Evolutionary conservation across 2,113 vertebrate genomes (phyloP).

Genomic region (Pleuronectes platessa): DNA sequence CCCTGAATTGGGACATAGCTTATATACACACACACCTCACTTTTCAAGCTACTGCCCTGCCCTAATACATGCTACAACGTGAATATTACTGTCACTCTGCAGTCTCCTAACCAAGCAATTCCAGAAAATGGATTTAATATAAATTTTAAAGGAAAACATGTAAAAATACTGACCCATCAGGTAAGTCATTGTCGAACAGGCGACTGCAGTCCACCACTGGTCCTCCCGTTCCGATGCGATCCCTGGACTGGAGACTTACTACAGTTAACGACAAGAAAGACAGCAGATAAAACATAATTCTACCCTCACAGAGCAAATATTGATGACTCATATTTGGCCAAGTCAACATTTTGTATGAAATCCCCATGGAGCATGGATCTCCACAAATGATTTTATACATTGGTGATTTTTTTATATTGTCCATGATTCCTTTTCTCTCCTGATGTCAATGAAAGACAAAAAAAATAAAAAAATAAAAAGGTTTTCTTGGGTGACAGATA

Average conservation of each 20-base stretch:
- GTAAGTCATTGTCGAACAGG: constrained; percentile 95
- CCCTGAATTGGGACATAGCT: too few species aligned
- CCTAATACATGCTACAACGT: too few species aligned
- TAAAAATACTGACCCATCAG: constrained; percentile 89
- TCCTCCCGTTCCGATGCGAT: constrained; percentile 93
- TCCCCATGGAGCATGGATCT: not conserved
- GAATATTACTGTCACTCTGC: too few species aligned
- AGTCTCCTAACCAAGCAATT: not conserved
- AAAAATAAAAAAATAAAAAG: not conserved
- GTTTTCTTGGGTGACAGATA: not conserved
- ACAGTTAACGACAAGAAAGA: constrained; percentile 18
- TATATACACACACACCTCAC: too few species aligned
- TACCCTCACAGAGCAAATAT: not conserved
- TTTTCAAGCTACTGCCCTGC: too few species aligned
- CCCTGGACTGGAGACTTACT: constrained; percentile 97
- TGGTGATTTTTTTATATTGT: not conserved
- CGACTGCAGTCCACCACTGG: constrained; percentile 97
- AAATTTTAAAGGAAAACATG: not conserved
- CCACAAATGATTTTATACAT: not conserved
- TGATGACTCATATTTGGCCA: not conserved
- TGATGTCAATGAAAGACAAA: not conserved
- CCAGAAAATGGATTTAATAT: not conserved
- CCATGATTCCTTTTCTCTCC: not conserved
- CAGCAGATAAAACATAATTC: constrained; percentile 1
- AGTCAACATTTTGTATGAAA: not conserved